These are phyloP conservation scores for Apaloderma vittatum DNA, from an alignment of 2,113 vertebrate species.

Conservation along the genomic window DNA sequence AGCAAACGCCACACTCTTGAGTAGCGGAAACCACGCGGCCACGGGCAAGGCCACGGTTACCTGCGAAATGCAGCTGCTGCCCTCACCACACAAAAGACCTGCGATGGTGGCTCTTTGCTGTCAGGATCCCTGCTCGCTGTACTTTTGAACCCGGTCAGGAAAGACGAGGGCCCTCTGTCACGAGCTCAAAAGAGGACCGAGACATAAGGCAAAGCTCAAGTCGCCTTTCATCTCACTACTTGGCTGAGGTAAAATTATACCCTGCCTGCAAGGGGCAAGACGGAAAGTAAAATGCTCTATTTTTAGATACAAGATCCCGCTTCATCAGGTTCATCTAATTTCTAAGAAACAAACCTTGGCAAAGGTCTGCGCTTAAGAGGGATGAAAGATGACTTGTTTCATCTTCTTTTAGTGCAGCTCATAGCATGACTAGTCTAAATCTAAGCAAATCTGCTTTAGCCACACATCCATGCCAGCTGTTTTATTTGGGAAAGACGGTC, in stretches of 20 bases:
- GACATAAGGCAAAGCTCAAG: background rate
- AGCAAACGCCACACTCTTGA: background rate
- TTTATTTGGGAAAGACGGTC: background rate
- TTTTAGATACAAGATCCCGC: slow-evolving; percentile 17
- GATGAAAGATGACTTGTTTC: slow-evolving; percentile 12
- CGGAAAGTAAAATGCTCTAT: slow-evolving; percentile 36
- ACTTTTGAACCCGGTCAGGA: background rate
- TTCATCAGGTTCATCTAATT: slow-evolving; percentile 42
- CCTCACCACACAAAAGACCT: background rate
- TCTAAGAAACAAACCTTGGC: slow-evolving; percentile 50
- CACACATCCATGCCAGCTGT: background rate
- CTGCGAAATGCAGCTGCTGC: background rate
- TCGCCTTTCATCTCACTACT: slow-evolving; percentile 17
- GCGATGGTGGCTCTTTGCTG: background rate
- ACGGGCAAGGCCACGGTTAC: background rate
- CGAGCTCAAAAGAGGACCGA: background rate
- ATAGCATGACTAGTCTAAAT: background rate
- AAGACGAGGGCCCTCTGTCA: background rate
- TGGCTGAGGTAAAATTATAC: slow-evolving; percentile 18
- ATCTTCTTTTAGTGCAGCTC: slow-evolving; percentile 10
- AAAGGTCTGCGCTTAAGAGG: background rate
- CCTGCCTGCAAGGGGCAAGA: background rate
- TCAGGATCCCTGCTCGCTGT: background rate
- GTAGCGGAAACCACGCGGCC: background rate
- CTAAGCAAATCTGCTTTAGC: slow-evolving; percentile 25